phyloP scores from a whole-genome alignment of 2,113 vertebrate species.

The Lepidothrix coronata region DNA sequence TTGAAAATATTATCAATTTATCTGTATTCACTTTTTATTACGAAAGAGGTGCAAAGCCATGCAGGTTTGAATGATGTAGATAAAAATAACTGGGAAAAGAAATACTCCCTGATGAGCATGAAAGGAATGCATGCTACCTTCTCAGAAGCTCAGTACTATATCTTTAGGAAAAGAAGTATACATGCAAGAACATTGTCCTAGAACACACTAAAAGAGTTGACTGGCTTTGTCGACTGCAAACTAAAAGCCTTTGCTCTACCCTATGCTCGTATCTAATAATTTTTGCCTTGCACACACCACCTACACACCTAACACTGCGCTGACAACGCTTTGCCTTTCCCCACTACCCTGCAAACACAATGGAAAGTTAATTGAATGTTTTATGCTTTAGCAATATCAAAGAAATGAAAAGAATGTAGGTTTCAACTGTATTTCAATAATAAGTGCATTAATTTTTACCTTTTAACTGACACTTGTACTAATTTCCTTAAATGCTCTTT shows the following conservation, averaged over 20 bases:
- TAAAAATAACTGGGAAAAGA: constrained; percentile 20
- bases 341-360: constrained; percentile 70
- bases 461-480: constrained; percentile 85
- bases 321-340: constrained; percentile 69
- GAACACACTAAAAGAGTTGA: neutral
- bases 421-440: constrained; percentile 83
- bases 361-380: constrained; percentile 84
- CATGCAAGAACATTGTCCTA: neutral
- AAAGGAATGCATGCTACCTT: neutral
- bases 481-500: constrained; percentile 84
- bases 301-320: constrained; percentile 59
- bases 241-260: neutral
- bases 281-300: constrained; percentile 43
- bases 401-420: constrained; percentile 81
- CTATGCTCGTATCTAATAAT: neutral
- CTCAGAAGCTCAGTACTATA: neutral
- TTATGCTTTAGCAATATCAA: constrained; percentile 79
- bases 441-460: constrained; percentile 84
- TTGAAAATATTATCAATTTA: constrained; percentile 26
- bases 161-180: neutral
- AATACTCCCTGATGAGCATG: neutral
- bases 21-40: constrained; percentile 19
- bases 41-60: neutral
- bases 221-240: neutral
- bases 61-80: neutral